These are phyloP conservation scores for Halocynthia aurantium DNA, from an alignment of 23 tunicate genomes.

Conservation along the genomic window DNA sequence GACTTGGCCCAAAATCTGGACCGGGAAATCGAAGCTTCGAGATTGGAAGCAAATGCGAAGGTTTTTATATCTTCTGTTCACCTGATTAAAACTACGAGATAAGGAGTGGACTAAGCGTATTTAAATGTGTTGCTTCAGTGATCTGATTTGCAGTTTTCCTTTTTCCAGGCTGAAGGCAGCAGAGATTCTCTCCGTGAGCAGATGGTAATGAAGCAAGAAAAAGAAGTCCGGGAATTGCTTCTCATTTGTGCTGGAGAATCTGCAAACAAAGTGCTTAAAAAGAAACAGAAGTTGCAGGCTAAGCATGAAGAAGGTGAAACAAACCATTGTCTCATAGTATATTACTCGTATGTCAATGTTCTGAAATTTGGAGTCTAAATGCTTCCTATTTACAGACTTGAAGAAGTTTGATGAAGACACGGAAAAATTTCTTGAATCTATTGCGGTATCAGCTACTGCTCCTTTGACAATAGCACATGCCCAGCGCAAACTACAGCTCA, in stretches of 20 bases:
- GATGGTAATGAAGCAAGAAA: conserved; percentile 39
- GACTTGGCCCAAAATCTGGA: conserved; percentile 43
- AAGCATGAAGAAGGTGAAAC: conserved; percentile 70
- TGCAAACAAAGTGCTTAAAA: conserved; percentile 67
- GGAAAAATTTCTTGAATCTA: conserved; percentile 23
- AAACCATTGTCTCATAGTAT: background rate
- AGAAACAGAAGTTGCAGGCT: conserved; percentile 60
- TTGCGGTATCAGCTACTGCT: conserved; percentile 36
- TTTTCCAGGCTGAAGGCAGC: conserved; percentile 34
- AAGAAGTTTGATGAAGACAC: conserved; percentile 58
- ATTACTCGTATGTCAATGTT: no score
- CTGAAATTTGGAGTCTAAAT: background rate
- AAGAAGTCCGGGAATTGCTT: conserved; percentile 58
- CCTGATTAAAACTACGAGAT: background rate
- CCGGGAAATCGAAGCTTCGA: conserved; percentile 60
- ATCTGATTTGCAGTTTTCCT: background rate
- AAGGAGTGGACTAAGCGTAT: no score
- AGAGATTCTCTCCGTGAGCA: conserved; percentile 41
- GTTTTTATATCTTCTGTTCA: conserved; percentile 11
- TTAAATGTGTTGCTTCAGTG: no score
- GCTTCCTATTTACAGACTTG: conserved; percentile 31
- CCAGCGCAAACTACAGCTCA: conserved; percentile 48
- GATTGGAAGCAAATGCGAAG: conserved; percentile 51
- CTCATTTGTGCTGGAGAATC: conserved; percentile 80
- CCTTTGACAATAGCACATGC: conserved; percentile 60